These are phyloP conservation scores for Perognathus longimembris DNA, from an alignment of 2,113 vertebrate genomes.

Conservation along the genomic window DNA sequence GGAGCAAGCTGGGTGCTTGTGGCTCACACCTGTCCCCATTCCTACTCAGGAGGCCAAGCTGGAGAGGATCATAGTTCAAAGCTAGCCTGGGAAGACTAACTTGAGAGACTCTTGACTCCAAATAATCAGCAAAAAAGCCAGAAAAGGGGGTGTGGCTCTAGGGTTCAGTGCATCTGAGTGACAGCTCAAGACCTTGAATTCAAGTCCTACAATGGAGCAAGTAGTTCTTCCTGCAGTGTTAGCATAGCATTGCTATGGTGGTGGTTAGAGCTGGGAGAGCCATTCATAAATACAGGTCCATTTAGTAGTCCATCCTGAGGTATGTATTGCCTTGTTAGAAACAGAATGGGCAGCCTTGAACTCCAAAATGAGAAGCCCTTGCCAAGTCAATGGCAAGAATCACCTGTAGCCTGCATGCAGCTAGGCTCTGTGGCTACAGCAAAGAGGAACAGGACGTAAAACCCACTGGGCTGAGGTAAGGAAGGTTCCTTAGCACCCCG, in stretches of 20 bases:
- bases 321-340: background rate
- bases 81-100: no score
- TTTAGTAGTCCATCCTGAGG: conserved; percentile 6
- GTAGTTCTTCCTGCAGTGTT: background rate
- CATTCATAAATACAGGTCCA: background rate
- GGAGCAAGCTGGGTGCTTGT: background rate
- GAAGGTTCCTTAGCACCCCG: conserved; percentile 12
- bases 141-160: no score
- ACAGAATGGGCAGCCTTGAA: conserved; percentile 6
- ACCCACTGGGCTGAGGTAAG: background rate
- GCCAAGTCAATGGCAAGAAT: conserved; percentile 31
- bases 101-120: no score
- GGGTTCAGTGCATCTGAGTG: no score
- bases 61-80: no score
- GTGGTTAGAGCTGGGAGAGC: background rate
- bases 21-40: no score
- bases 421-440: conserved; percentile 17
- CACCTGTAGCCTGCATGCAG: background rate
- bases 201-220: background rate
- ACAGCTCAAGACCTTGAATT: no score
- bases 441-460: conserved; percentile 44
- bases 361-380: background rate
- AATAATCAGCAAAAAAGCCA: no score
- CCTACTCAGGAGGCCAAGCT: no score
- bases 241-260: background rate